phyloP scores from a whole-genome alignment of 2,888 invertebrate species.

The Drosophila multiciliata region DNA sequence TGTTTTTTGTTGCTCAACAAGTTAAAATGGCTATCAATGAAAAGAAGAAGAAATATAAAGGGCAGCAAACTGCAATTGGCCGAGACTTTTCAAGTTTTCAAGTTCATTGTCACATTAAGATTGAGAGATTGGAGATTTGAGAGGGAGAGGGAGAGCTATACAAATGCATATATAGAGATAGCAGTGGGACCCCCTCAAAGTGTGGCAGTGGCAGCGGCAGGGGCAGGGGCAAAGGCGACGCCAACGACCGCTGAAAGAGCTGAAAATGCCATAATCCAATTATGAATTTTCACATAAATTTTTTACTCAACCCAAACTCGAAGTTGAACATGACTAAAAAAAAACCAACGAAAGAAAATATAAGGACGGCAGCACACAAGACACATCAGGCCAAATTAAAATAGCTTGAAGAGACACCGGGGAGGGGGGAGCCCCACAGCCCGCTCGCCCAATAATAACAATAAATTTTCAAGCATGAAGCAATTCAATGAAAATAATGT shows the following conservation, averaged over 20 bases:
- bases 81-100: slow-evolving; percentile 58
- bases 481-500: slow-evolving; percentile 72
- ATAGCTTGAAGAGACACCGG: slow-evolving; percentile 36
- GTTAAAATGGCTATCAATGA: neutral
- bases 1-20: neutral
- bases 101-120: slow-evolving; percentile 68
- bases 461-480: slow-evolving; percentile 76
- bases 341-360: neutral
- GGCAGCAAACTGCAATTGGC: slow-evolving; percentile 4
- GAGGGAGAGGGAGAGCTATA: neutral
- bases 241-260: slow-evolving; percentile 69
- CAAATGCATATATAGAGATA: slow-evolving; percentile 15
- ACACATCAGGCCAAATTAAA: slow-evolving; percentile 46
- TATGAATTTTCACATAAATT: slow-evolving; percentile 80
- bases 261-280: slow-evolving; percentile 79
- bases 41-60: slow-evolving; percentile 4
- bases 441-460: slow-evolving; percentile 69
- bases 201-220: slow-evolving; percentile 10
- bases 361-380: slow-evolving; percentile 18
- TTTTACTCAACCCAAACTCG: slow-evolving; percentile 59
- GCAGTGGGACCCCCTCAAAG: slow-evolving; percentile 59
- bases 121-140: neutral
- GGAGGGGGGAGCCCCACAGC: slow-evolving; percentile 12
- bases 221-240: slow-evolving; percentile 26
- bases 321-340: slow-evolving; percentile 13